phyloP scores from a whole-genome alignment of 2,888 invertebrate species.

The Melieria picta region DNA sequence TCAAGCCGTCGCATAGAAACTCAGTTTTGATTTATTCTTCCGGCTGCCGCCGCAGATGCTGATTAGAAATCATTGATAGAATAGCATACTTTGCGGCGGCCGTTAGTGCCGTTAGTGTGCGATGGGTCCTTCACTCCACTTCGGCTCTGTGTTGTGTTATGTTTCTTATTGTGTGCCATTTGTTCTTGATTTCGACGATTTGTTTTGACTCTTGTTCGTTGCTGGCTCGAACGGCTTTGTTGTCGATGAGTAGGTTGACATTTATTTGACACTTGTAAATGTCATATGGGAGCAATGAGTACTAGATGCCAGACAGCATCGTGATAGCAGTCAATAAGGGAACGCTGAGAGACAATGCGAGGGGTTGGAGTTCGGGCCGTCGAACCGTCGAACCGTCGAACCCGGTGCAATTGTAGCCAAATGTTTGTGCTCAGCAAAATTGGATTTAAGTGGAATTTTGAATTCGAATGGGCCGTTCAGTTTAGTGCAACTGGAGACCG shows the following conservation, averaged over 20 bases:
- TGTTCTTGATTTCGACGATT: too few species aligned
- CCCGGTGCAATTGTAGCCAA: too few species aligned
- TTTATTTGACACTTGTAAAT: slow-evolving; percentile 28
- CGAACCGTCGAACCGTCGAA: too few species aligned
- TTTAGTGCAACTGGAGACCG: too few species aligned
- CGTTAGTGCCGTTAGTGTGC: background rate
- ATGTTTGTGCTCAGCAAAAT: too few species aligned
- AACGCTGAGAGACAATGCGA: too few species aligned
- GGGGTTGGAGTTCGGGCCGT: too few species aligned
- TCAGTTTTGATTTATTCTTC: slow-evolving; percentile 23
- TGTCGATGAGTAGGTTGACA: slow-evolving; percentile 20
- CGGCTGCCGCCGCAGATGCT: slow-evolving; percentile 2
- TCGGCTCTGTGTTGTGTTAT: background rate
- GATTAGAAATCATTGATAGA: slow-evolving; percentile 27
- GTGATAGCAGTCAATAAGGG: background rate
- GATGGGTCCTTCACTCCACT: background rate
- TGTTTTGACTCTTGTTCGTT: too few species aligned
- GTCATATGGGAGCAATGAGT: slow-evolving; percentile 11
- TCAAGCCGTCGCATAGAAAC: slow-evolving; percentile 22
- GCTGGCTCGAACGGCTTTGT: background rate
- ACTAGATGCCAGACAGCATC: slow-evolving; percentile 2
- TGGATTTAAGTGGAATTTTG: too few species aligned
- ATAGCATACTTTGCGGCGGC: slow-evolving; percentile 19
- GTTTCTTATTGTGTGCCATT: slow-evolving; percentile 1
- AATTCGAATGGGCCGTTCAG: too few species aligned